Evolutionary conservation across 2,113 vertebrate species (phyloP).

Genomic region (Datnioides undecimradiatus): DNA sequence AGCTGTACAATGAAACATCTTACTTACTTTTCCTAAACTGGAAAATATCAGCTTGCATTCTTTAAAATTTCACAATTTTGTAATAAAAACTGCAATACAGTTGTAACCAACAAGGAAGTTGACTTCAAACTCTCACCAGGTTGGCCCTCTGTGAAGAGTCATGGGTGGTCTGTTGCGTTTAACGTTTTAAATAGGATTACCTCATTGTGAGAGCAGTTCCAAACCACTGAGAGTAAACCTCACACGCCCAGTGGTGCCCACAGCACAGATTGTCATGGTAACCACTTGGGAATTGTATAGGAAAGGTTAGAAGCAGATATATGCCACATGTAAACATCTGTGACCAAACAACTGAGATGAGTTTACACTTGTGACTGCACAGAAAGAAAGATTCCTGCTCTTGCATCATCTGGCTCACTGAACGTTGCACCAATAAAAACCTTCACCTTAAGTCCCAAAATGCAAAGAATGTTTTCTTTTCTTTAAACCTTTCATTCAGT

Average conservation of each 20-base stretch:
- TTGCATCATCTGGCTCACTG: slow-evolving; percentile 36
- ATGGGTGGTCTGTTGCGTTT: slow-evolving; percentile 58
- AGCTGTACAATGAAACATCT: not conserved
- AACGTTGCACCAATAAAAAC: slow-evolving; percentile 42
- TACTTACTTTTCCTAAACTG: too few species aligned
- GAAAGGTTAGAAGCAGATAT: slow-evolving; percentile 41
- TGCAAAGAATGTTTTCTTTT: not conserved
- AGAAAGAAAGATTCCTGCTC: slow-evolving; percentile 15
- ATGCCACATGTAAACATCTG: slow-evolving; percentile 40
- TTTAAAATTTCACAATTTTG: not conserved
- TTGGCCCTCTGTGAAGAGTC: slow-evolving; percentile 23
- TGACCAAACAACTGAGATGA: not conserved
- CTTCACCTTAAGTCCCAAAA: slow-evolving; percentile 10
- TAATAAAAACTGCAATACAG: not conserved
- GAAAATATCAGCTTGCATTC: not conserved
- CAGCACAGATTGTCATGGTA: slow-evolving; percentile 59
- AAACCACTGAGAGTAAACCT: slow-evolving; percentile 70
- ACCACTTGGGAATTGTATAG: slow-evolving; percentile 37
- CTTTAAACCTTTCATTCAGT: not conserved
- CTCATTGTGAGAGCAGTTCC: slow-evolving; percentile 58
- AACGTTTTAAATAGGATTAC: slow-evolving; percentile 52
- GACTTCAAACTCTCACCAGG: not conserved
- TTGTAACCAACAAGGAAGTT: not conserved
- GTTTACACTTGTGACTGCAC: not conserved
- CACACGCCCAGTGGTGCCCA: slow-evolving; percentile 44